Percentiles rank a stretch among this genome's conserved stretches.
Evolutionary conservation across 1,140 invertebrate species (phyloP).

Genomic region (Rhyacophila brunnea): DNA sequence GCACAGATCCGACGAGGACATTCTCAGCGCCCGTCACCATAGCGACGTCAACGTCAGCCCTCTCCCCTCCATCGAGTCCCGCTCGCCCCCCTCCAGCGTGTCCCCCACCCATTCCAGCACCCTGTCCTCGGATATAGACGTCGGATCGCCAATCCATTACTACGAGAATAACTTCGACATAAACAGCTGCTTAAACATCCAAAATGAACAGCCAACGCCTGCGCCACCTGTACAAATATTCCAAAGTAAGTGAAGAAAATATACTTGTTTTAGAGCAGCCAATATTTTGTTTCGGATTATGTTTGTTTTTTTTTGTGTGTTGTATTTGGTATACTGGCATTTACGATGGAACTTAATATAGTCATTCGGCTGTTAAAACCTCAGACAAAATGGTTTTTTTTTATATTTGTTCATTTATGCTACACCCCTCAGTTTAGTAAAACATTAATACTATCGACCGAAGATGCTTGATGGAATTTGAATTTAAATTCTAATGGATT

Average conservation of each 20-base stretch:
- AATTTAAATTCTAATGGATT: too few species aligned
- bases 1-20: conserved; percentile 9
- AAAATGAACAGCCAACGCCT: background rate
- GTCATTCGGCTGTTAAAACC: too few species aligned
- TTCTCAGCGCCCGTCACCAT: conserved; percentile 1
- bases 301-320: too few species aligned
- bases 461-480: too few species aligned
- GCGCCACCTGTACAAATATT: conserved; percentile 24
- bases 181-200: conserved; percentile 10
- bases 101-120: background rate
- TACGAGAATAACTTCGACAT: conserved; percentile 16
- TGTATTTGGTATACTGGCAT: too few species aligned
- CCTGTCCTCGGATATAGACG: background rate
- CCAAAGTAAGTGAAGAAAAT: conserved; percentile 16
- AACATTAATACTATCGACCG: too few species aligned
- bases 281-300: too few species aligned
- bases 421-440: too few species aligned
- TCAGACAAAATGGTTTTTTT: too few species aligned
- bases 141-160: background rate
- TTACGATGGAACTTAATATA: too few species aligned
- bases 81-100: conserved; percentile 4
- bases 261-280: too few species aligned
- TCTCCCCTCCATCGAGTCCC: conserved; percentile 14
- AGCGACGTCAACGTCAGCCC: conserved; percentile 18
- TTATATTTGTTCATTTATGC: too few species aligned